Evolutionary conservation across 2,888 invertebrate species (phyloP), one percentile per base, ranked within the genome.

Genomic region (Amorpha juglandis): DNA sequence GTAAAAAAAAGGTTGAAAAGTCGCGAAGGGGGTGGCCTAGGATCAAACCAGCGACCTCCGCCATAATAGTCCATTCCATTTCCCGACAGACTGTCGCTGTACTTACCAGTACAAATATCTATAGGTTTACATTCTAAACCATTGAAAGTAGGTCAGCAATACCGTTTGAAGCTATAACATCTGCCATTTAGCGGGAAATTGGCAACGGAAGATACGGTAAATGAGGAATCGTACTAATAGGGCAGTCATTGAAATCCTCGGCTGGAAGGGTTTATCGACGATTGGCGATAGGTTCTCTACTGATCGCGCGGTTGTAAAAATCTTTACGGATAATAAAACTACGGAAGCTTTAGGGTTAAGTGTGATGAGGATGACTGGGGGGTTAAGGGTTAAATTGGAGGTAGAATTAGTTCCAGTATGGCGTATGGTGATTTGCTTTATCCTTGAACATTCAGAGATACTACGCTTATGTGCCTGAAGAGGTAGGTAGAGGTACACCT

Each of bases 281-380:
- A 87, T 89, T 74, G 84, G 75, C 84, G 78, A 84, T 85, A 80
- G 82, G 78, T 71, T 72, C 65, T 53, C 52, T 74, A 80, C 83
- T 83, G 84, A 86, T 85, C 82, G 84, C 38, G 78, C 68, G 79
- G 84, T 77, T 83, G 87, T 91, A 90, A 91, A 91, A 90, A 86
- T 85, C 80, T 91, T 90, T 91, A 91, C 83, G 87, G 82, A 84
- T 74, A 83, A 90, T 89, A 87, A 88, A 91, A 88, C 87, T 86
- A 84, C 81, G 83, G 81, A 72, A 73, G 82, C 73, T 78, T 77
- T 74, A 79, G 88, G 86, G 85, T 88, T 90, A 88, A 90, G 89
- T 90, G 83, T 89, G 89, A 91, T 91, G 87, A 87, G 82, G 84
- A 19, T 12, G n/a, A 35, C n/a, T 16, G 7, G 33, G 55, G 35